phyloP scores from a whole-genome alignment of 2,888 invertebrate genomes.

The Bombylius discolor region DNA sequence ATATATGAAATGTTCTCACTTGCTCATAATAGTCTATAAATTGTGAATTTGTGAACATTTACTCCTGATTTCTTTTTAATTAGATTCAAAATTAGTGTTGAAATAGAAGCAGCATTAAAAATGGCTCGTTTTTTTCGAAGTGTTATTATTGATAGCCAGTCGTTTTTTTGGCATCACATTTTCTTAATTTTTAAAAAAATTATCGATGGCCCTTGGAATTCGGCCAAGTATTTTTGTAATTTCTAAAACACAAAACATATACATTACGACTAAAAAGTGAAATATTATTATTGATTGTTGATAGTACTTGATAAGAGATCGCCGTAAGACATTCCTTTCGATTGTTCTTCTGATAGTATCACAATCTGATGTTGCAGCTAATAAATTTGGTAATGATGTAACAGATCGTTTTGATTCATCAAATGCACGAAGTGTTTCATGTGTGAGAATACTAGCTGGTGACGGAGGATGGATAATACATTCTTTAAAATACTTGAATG shows the following conservation, averaged over 20 bases:
- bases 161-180: too few species aligned
- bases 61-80: too few species aligned
- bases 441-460: conserved; percentile 49
- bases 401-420: conserved; percentile 49
- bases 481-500: conserved; percentile 36
- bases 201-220: too few species aligned
- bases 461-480: conserved; percentile 47
- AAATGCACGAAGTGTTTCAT: conserved; percentile 60
- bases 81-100: too few species aligned
- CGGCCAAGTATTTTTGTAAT: too few species aligned
- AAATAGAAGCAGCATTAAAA: too few species aligned
- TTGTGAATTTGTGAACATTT: too few species aligned
- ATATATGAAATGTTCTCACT: too few species aligned
- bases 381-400: conserved; percentile 32
- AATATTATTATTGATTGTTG: conserved; percentile 8
- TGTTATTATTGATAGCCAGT: too few species aligned
- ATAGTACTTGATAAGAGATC: conserved; percentile 58
- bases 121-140: too few species aligned
- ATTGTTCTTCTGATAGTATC: conserved; percentile 62
- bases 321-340: conserved; percentile 66
- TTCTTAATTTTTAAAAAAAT: too few species aligned
- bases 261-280: background rate
- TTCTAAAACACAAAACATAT: conserved; percentile 20
- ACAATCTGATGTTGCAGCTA: conserved; percentile 39
- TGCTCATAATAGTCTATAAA: too few species aligned